Evolutionary conservation across 2,113 vertebrate genomes (phyloP).

Genomic region (Meleagris gallopavo): DNA sequence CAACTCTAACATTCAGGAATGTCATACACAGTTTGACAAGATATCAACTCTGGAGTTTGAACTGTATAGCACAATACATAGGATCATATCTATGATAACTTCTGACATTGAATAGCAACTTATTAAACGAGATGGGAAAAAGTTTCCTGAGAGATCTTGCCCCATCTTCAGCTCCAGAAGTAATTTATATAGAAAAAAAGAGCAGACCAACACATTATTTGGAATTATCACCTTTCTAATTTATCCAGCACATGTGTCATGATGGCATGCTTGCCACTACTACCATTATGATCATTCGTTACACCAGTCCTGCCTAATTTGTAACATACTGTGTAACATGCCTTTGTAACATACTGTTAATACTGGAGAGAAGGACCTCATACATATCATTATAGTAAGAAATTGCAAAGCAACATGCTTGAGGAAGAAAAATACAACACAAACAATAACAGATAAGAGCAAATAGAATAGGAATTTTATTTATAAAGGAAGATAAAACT

Average conservation of each 20-base stretch:
- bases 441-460: background rate
- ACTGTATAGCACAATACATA: background rate
- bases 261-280: background rate
- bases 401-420: background rate
- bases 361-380: background rate
- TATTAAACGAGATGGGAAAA: background rate
- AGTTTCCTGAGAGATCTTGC: background rate
- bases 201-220: background rate
- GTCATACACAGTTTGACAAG: background rate
- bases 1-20: background rate
- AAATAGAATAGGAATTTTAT: background rate
- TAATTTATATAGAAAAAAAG: background rate
- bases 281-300: background rate
- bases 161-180: background rate
- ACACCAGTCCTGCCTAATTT: rapidly evolving
- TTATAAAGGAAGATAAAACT: background rate
- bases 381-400: background rate
- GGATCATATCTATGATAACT: background rate
- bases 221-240: background rate
- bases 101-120: background rate
- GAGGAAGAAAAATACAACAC: background rate
- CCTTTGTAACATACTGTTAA: background rate
- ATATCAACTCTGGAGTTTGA: background rate
- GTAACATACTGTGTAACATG: no score
- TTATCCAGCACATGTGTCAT: background rate